phyloP scores from a whole-genome alignment of 2,113 vertebrate species.

The Chloropsis hardwickii region DNA sequence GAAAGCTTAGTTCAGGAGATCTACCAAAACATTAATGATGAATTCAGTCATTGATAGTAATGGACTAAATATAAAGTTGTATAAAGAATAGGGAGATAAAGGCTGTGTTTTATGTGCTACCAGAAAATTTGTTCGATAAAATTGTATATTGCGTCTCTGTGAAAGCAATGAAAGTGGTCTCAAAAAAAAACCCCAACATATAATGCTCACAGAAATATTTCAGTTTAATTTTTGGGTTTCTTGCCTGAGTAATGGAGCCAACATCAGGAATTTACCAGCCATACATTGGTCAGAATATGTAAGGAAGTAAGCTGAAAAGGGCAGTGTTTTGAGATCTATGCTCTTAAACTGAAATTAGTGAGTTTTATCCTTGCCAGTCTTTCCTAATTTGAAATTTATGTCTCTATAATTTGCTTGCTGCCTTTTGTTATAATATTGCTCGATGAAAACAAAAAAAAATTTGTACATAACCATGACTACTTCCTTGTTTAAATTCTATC shows the following conservation, averaged over 20 bases:
- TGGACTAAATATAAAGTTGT: neutral
- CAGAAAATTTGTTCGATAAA: neutral
- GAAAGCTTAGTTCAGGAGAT: neutral
- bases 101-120: fast-evolving
- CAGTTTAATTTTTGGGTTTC: neutral
- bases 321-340: neutral
- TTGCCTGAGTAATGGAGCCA: neutral
- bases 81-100: neutral
- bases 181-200: neutral
- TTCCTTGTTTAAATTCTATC: neutral
- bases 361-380: neutral
- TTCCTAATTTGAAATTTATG: neutral
- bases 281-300: neutral
- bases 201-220: neutral
- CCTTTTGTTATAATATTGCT: neutral
- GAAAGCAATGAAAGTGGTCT: neutral
- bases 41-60: neutral
- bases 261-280: neutral
- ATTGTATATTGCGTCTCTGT: neutral
- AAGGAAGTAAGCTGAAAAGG: neutral
- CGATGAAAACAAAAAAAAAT: neutral
- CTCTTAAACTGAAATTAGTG: neutral
- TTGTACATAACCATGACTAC: neutral
- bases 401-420: neutral
- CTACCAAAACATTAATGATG: neutral